Conservation (phyloP, 2,888 invertebrate species). For the Thera britannica region DNA sequence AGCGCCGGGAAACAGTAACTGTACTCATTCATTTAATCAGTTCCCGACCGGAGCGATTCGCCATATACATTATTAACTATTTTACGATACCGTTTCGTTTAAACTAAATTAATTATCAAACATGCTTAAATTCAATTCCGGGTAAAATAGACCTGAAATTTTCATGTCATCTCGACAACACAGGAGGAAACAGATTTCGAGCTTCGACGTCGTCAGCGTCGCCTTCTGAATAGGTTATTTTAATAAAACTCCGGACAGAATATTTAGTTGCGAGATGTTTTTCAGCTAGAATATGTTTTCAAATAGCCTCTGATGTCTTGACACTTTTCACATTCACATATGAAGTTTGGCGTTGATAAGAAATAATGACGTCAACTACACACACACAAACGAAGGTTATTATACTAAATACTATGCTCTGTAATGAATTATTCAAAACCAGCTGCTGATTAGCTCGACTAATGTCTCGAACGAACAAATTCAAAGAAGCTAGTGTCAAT, state of each 20-base stretch:
- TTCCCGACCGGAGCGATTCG: background rate
- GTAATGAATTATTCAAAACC: slow-evolving; percentile 5
- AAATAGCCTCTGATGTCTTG: no score
- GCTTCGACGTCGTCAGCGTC: no score
- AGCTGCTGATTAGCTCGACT: slow-evolving; percentile 3
- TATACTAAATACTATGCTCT: background rate
- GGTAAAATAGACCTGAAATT: no score
- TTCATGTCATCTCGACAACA: no score
- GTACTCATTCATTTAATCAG: slow-evolving; percentile 16
- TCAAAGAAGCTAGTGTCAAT: background rate
- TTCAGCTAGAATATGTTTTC: background rate
- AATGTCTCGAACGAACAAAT: background rate
- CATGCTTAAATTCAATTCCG: no score
- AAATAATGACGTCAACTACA: background rate
- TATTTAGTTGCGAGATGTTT: background rate
- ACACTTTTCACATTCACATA: no score
- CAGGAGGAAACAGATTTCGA: no score
- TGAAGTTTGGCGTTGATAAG: no score
- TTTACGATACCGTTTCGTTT: no score
- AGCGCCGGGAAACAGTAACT: slow-evolving; percentile 16
- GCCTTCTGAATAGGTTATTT: background rate
- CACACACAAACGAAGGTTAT: background rate
- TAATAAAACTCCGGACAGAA: background rate
- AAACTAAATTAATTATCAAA: no score
- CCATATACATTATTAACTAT: background rate